Percentiles rank a stretch among this genome's conserved stretches.
Evolutionary conservation across 2,113 vertebrate species (phyloP).

Genomic region (Eublepharis macularius): DNA sequence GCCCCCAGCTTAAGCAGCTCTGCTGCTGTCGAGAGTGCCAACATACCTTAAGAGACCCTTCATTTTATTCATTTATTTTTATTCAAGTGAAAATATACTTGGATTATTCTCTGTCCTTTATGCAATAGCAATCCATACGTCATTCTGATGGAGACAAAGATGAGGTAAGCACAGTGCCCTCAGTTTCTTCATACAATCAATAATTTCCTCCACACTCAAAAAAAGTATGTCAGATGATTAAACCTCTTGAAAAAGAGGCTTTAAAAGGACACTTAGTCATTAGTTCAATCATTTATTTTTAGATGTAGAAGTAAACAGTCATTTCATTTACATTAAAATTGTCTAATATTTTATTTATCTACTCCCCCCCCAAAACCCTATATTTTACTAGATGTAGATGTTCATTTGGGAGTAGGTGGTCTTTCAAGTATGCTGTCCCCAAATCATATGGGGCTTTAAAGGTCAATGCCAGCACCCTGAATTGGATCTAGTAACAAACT

Average conservation of each 20-base stretch:
- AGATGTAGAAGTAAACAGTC: slow-evolving; percentile 35
- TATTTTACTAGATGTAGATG: not conserved
- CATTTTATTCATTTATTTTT: not conserved
- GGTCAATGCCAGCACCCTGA: not conserved
- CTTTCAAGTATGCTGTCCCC: too few species aligned
- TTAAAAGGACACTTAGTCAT: not conserved
- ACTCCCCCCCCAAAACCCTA: not conserved
- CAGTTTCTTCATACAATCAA: not conserved
- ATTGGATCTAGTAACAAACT: too few species aligned
- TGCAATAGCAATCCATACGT: not conserved
- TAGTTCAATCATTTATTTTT: slow-evolving; percentile 39
- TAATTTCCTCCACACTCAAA: fast-evolving
- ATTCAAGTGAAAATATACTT: not conserved
- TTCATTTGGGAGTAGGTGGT: too few species aligned
- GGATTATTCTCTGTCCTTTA: not conserved
- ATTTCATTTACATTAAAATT: slow-evolving; percentile 15
- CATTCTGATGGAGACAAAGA: not conserved
- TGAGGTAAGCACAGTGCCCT: not conserved
- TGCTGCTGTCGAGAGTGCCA: too few species aligned
- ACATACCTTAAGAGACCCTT: not conserved
- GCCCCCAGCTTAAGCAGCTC: too few species aligned
- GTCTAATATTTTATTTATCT: not conserved
- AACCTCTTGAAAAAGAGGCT: slow-evolving; percentile 14
- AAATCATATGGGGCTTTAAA: too few species aligned
- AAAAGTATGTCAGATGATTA: not conserved